phyloP scores from a whole-genome alignment of 2,797 vertebrate species.

The Sardinella longiceps region DNA sequence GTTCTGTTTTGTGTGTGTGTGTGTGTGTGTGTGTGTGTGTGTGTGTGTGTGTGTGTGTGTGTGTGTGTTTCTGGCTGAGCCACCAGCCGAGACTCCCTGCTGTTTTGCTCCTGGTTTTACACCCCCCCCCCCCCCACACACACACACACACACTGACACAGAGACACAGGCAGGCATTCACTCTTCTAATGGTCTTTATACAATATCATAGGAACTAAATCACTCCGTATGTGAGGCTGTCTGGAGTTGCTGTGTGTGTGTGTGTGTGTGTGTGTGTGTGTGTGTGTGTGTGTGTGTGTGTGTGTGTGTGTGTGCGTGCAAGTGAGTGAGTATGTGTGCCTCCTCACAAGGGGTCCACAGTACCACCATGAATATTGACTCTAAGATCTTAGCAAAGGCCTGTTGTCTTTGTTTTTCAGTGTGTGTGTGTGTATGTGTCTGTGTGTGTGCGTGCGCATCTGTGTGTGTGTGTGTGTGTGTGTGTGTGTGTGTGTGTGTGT shows the following conservation, averaged over 20 bases:
- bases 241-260: no score
- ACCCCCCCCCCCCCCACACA: no score
- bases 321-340: no score
- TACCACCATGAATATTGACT: neutral
- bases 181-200: neutral
- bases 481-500: no score
- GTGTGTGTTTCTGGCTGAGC: neutral
- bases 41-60: neutral
- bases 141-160: constrained; percentile 4
- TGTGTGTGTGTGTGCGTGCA: no score
- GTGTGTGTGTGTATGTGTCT: neutral
- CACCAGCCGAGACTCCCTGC: neutral
- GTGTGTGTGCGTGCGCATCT: neutral
- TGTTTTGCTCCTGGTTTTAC: constrained; percentile 15
- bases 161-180: neutral
- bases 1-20: constrained; percentile 29
- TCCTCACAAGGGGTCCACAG: neutral
- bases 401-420: neutral
- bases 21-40: constrained; percentile 21
- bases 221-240: neutral
- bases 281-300: no score
- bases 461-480: neutral
- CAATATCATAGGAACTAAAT: neutral
- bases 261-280: no score
- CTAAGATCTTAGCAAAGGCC: neutral